Conservation (phyloP, 2,113 vertebrate genomes). For the Lepisosteus osseus region DNA sequence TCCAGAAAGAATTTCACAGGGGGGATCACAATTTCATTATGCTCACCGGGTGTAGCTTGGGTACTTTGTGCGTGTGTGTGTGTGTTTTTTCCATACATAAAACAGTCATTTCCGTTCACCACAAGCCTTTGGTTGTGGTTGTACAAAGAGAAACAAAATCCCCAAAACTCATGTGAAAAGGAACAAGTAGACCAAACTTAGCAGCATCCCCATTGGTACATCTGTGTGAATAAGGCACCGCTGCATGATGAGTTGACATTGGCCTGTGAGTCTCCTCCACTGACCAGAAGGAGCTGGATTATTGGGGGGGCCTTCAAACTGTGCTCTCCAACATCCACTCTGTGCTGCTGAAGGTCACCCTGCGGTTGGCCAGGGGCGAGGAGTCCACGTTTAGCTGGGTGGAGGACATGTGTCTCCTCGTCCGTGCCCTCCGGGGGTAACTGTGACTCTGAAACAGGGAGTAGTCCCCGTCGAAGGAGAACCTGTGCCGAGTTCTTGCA, state of each 20-base stretch:
- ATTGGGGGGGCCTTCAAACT: slow-evolving; percentile 68
- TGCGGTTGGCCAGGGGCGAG: slow-evolving; percentile 67
- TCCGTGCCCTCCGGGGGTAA: slow-evolving; percentile 87
- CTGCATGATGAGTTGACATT: slow-evolving; percentile 64
- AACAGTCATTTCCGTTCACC: slow-evolving; percentile 60
- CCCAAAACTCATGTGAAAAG: slow-evolving; percentile 33
- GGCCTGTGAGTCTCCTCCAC: slow-evolving; percentile 49
- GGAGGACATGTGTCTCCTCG: slow-evolving; percentile 85
- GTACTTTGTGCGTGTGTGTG: slow-evolving; percentile 19
- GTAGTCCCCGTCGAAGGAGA: slow-evolving; percentile 89
- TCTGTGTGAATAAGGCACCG: slow-evolving; percentile 73
- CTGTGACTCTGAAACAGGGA: slow-evolving; percentile 93
- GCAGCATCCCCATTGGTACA: slow-evolving; percentile 71
- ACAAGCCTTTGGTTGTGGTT: slow-evolving; percentile 44
- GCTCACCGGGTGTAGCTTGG: slow-evolving; percentile 44
- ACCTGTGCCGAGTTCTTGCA: slow-evolving; percentile 82
- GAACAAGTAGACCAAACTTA: slow-evolving; percentile 50
- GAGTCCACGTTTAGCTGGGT: slow-evolving; percentile 80
- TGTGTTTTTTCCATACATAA: slow-evolving; percentile 37
- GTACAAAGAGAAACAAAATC: slow-evolving; percentile 51
- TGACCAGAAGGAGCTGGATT: slow-evolving; percentile 50
- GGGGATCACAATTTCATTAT: slow-evolving; percentile 52
- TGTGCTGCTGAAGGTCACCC: slow-evolving; percentile 88
- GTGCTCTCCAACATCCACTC: slow-evolving; percentile 97
- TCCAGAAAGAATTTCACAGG: slow-evolving; percentile 53